Base-by-base conservation (phyloP, 1,140 invertebrate genomes). In the Cepaea nemoralis region DNA sequence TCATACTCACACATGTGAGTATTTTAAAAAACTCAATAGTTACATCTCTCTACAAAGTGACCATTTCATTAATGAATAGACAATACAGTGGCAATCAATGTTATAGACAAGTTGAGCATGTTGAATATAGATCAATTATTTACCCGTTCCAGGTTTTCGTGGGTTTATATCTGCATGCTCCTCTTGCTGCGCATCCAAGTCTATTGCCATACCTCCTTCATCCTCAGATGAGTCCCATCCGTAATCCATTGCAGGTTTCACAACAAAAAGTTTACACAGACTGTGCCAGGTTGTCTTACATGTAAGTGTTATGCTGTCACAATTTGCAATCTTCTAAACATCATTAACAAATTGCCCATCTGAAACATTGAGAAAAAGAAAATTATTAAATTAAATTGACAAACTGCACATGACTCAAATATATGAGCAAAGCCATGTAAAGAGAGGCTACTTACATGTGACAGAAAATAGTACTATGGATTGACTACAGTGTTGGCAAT, bases 191-290 rank as follows among this genome's bases (percentile, higher is more conserved):
- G 78, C 69, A 55, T 80, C 69, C 35, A 80, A 45, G 59, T 80
- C 78, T 55, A 80, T 80, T 22, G 37, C 67, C 78, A 80, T 80
- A 16, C 67, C 42, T 16, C 45, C 78, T 45, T 80, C 78, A 24
- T 80, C 78, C 19, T 80, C 78, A 1, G 78, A 80, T 35, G 78
- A 55, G 37, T 73, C 78, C 78, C 78, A 80, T 33, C 67, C 69
- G 45, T 67, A 67, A 45, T 79, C 77, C 77, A 79, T 79, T 40
- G 35, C 35, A 70, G 24, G 37, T 70, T 39, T n/a, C 69, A 40
- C 69, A 70, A 63, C 22, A 19, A n/a, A 63, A 63, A 14, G 27
- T 63, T 63, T 22, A 31, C 8, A 63, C 16, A 27, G 33, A 63
- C 10, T 63, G 10, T 63, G 1, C 6, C 1, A 6, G 27, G 33